Base-by-base conservation (phyloP, 2,113 vertebrate species). In the Lepidothrix coronata region DNA sequence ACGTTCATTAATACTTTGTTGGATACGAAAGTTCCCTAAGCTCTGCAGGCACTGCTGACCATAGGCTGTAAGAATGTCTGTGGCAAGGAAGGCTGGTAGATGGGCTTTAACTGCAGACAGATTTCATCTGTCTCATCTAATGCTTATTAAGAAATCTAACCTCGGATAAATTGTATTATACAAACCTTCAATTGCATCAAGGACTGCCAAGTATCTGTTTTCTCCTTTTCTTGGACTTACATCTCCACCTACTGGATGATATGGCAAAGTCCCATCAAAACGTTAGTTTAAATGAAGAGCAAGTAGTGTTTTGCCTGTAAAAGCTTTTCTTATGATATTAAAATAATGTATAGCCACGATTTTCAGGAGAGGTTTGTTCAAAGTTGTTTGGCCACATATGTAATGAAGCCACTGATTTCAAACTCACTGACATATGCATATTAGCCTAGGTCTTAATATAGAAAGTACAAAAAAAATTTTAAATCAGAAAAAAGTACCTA, bases 231-330 rank as follows among this genome's bases (percentile, higher is more conserved):
- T 74, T 97, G 88, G 83, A 83, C 87, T 94, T 97, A 30, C 6
- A 94, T 85, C 93, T 87, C 98, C 98, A 98, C 89, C 98, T 98
- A 35, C 97, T 98, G 98, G 97, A 61, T 65, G 27, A 1, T 65
- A 20, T 6, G 7, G 43, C 52, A 57, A 95, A 93, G 23, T 39
- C 70, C 62, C 44, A 30, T 74, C 62, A 41, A 67, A 79, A 57
- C 43, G 51, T 21, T 71, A 4, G 6, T 19, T 33, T 22, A 49
- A 54, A 48, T 76, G 10, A 86, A 91, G 85, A n/a, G 25, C 14
- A 46, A 66, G 37, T 19, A 33, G 20, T 66, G 27, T 19, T 71
- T 88, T 77, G 28, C 44, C 27, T 79, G 8, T 55, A 43, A 83
- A 86, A 65, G 33, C 48, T 92, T 86, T 80, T 72, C 41, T 44